Base-by-base conservation (phyloP, 1,140 invertebrate genomes). In the Drosophila tsacasi region DNA sequence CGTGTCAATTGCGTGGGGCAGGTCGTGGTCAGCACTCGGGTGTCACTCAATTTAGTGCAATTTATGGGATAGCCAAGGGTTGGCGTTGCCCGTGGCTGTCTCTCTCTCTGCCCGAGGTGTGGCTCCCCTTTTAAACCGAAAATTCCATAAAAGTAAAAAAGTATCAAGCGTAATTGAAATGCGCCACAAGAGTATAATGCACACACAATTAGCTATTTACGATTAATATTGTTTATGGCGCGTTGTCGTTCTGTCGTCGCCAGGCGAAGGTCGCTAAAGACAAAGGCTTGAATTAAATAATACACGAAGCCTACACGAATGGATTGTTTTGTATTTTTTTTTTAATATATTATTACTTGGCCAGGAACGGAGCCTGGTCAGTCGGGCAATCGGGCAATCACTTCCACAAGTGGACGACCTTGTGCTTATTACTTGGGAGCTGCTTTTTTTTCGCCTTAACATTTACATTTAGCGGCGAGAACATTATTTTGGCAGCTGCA, bases 351-450 rank as follows among this genome's bases (percentile, higher is more conserved):
- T 46, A 39, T 40, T 50, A 64, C 42, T 49, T 64, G 54, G 40
- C 50, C 83, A 66, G 77, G 71, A 86, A 63, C 62, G 61, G 67
- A 64, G 50, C 65, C 74, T 71, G 78, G 64, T 57, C 78, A 64
- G 57, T 19, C 54, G 49, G 47, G 50, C 69, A 80, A 85, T 25
- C 52, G 39, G 49, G 61, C 77, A 80, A 81, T 85, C 82, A 81
- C 77, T 66, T 74, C 52, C 62, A 65, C 72, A 82, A 79, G 79
- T 82, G 57, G 82, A 40, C 75, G 84, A 86, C 83, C 83, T 86
- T 86, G 83, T 89, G 79, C 81, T 39, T 62, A 81, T 85, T 84
- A 68, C 44, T 73, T 37, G 42, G 25, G 7, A 42, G 46, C 69
- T 40, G 47, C 13, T 72, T 50, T 71, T 30, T 72, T 50, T 71